phyloP scores from a whole-genome alignment of 2,797 vertebrate genomes.

The Crocodylus rhombifer region DNA sequence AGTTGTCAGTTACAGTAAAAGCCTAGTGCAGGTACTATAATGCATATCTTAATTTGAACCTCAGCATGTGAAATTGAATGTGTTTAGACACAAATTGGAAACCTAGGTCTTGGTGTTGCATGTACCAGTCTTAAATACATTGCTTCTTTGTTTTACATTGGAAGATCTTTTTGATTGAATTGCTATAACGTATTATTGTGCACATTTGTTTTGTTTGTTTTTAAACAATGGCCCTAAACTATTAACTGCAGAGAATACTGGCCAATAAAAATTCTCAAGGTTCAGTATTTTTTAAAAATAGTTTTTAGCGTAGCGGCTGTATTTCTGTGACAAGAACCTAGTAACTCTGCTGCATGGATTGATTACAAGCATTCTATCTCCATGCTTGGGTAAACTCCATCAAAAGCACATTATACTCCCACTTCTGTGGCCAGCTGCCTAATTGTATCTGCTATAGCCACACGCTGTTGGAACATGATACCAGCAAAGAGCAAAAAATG shows the following conservation, averaged over 20 bases:
- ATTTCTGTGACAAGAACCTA: constrained; percentile 68
- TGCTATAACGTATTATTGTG: rapidly evolving
- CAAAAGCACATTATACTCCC: constrained; percentile 96
- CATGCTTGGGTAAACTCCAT: constrained; percentile 97
- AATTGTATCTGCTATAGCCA: constrained; percentile 95
- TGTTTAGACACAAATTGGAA: background rate
- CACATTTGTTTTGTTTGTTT: no score
- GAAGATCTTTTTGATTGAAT: background rate
- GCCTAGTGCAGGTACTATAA: background rate
- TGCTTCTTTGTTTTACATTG: background rate
- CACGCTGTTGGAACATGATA: constrained; percentile 90
- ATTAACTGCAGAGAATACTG: background rate
- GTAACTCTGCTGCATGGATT: constrained; percentile 81
- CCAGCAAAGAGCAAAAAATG: constrained; percentile 87
- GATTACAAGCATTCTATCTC: constrained; percentile 90
- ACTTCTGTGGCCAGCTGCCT: constrained; percentile 87
- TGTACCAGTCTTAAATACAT: background rate
- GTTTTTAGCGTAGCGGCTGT: constrained; percentile 50
- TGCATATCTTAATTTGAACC: background rate
- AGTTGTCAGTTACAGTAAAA: background rate
- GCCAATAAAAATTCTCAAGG: background rate
- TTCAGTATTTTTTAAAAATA: constrained; percentile 54
- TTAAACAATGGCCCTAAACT: no score
- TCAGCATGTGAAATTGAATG: background rate
- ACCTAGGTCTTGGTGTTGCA: background rate